Conservation (phyloP, 64 coral and sea anemone species). For the Pocillopora verrucosa region DNA sequence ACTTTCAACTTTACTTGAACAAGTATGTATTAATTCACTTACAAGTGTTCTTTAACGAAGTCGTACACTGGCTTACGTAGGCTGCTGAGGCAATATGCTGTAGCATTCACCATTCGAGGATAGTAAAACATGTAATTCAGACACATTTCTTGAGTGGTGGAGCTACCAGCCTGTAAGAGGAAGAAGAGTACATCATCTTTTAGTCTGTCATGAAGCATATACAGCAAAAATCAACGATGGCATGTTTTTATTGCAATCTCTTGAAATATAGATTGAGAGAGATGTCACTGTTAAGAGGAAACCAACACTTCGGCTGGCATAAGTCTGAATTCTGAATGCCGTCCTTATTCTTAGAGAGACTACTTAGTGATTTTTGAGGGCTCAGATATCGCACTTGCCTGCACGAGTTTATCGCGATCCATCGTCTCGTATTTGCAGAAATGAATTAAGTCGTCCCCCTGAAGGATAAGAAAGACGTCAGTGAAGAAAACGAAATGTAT, state of each 20-base stretch:
- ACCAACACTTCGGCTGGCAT: too few relatives aligned
- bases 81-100: not conserved
- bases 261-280: not conserved
- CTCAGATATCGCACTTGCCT: not conserved
- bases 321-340: too few relatives aligned
- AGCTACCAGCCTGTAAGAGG: slow-evolving; percentile 25
- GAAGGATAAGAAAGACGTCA: not conserved
- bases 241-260: not conserved
- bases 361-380: too few relatives aligned
- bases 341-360: too few relatives aligned
- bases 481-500: too few relatives aligned
- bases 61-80: not conserved
- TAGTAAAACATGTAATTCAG: slow-evolving; percentile 54
- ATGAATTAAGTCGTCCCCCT: slow-evolving; percentile 50
- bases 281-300: not conserved
- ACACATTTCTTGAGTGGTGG: slow-evolving; percentile 55
- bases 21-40: not conserved
- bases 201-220: not conserved
- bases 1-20: too few relatives aligned
- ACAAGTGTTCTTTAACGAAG: slow-evolving; percentile 9
- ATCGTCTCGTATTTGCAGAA: slow-evolving; percentile 55
- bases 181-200: not conserved
- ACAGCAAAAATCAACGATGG: not conserved
- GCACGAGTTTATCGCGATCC: slow-evolving; percentile 22
- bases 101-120: not conserved